Base-by-base conservation (phyloP, 2,797 vertebrate species). In the Eulemur albifrons region DNA sequence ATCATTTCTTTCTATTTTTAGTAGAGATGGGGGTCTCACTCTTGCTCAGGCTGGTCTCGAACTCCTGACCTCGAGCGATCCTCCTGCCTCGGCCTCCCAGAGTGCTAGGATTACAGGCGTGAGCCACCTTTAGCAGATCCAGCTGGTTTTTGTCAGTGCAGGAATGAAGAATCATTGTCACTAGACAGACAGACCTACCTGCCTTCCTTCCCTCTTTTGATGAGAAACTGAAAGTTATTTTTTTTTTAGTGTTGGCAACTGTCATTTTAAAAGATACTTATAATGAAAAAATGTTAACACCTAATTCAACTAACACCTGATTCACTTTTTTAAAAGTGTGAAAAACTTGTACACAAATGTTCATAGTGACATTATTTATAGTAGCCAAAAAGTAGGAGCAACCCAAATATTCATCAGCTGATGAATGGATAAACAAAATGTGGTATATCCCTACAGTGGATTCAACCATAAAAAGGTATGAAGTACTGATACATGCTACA, bases 181-280 rank as follows among this genome's bases (percentile, higher is more conserved):
- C 6, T 52, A 25, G 35, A 81, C 18, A 57, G 45, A 63, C 2
- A 59, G 27, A 70, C 50, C 35, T 88, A 1, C 30, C 14, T 79
- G 2, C 38, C 40, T 72, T 86, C 30, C 67, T 12, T 75, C 52
- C 69, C 11, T 25, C 23, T 45, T 88, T 83, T 91, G 61, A 93
- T 91, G 61, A 93, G 72, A 96, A 84, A 91, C n/a, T 77, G 52
- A 87, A 77, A 65, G 30, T 63, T 82, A 54, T 50, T 79, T 81
- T 45, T 85, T 72, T 75, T 90, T 94, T 23, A 43, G 32, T 77
- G 21, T 70, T 93, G 72, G 25, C 48, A 87, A 27, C 6, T 45
- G 23, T 81, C 63, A 88, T 38, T 38, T 59, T 69, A 54, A 11
- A 84, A 90, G 88, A 57, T 77, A 92, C 32, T 88, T n/a, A n/a